Percentiles rank a stretch among this genome's conserved stretches.
Conservation (phyloP, 2,888 invertebrate genomes). For the Lumbricus terrestris region DNA sequence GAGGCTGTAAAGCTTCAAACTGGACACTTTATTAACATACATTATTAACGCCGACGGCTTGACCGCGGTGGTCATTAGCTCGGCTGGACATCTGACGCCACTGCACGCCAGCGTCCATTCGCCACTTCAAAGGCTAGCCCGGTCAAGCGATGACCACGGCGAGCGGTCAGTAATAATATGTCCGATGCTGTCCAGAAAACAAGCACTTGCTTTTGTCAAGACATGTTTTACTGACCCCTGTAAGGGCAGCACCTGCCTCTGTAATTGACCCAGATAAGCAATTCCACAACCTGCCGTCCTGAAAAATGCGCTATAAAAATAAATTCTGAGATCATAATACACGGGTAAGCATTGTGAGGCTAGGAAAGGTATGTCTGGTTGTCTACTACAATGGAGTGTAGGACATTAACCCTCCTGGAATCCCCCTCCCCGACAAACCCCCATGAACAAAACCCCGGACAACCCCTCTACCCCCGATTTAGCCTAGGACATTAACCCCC, state of each 20-base stretch:
- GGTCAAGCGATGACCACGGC: not conserved
- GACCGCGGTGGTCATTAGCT: slow-evolving; percentile 3
- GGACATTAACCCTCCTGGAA: too few species aligned
- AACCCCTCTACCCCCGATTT: too few species aligned
- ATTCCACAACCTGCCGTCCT: too few species aligned
- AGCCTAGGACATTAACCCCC: too few species aligned
- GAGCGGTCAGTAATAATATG: not conserved
- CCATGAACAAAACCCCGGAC: too few species aligned
- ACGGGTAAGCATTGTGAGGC: too few species aligned
- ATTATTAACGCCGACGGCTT: not conserved
- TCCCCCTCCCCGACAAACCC: too few species aligned
- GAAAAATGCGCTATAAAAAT: too few species aligned
- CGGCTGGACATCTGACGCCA: not conserved
- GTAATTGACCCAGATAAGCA: not conserved
- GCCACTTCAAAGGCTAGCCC: not conserved
- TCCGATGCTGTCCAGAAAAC: not conserved
- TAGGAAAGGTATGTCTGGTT: too few species aligned
- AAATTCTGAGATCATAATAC: too few species aligned
- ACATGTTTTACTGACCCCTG: not conserved
- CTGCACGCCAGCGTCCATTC: not conserved
- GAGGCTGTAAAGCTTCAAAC: not conserved
- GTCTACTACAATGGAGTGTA: too few species aligned
- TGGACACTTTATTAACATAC: not conserved
- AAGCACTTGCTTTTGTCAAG: not conserved
- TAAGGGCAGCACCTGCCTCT: not conserved